phyloP scores from a whole-genome alignment of 1,140 invertebrate species.

The Drosophila miranda region DNA sequence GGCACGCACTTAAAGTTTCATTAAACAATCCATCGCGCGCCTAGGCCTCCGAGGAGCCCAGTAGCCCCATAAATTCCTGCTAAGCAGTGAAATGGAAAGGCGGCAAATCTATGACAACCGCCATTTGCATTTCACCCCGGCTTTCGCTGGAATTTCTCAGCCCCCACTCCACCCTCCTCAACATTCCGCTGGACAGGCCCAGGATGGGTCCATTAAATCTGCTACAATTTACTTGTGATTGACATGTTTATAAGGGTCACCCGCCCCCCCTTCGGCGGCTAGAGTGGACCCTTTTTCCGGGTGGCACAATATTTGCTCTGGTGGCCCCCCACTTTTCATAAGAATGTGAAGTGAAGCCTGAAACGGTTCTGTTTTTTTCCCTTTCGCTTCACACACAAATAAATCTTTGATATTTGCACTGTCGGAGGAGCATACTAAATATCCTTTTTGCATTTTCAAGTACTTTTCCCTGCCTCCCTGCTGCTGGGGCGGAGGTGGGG shows the following conservation, averaged over 20 bases:
- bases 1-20: slow-evolving; percentile 72
- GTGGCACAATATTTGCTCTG: slow-evolving; percentile 27
- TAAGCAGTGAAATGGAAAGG: slow-evolving; percentile 64
- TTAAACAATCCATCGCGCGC: slow-evolving; percentile 51
- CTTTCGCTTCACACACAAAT: slow-evolving; percentile 27
- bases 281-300: neutral
- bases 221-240: slow-evolving; percentile 79
- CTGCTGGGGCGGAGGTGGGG: no score
- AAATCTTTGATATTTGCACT: slow-evolving; percentile 76
- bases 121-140: slow-evolving; percentile 60
- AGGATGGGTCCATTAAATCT: slow-evolving; percentile 66
- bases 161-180: slow-evolving; percentile 10
- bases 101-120: slow-evolving; percentile 33
- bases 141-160: slow-evolving; percentile 20
- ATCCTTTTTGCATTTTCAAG: slow-evolving; percentile 66
- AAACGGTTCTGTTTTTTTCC: slow-evolving; percentile 35
- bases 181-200: slow-evolving; percentile 36
- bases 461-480: slow-evolving; percentile 24
- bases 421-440: slow-evolving; percentile 65
- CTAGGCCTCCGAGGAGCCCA: slow-evolving; percentile 52
- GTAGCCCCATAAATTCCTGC: slow-evolving; percentile 66
- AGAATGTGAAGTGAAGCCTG: slow-evolving; percentile 47
- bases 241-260: slow-evolving; percentile 79
- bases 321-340: slow-evolving; percentile 27
- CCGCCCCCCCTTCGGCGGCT: neutral